phyloP scores from a whole-genome alignment of 2,113 vertebrate species.

The Polyodon spathula region DNA sequence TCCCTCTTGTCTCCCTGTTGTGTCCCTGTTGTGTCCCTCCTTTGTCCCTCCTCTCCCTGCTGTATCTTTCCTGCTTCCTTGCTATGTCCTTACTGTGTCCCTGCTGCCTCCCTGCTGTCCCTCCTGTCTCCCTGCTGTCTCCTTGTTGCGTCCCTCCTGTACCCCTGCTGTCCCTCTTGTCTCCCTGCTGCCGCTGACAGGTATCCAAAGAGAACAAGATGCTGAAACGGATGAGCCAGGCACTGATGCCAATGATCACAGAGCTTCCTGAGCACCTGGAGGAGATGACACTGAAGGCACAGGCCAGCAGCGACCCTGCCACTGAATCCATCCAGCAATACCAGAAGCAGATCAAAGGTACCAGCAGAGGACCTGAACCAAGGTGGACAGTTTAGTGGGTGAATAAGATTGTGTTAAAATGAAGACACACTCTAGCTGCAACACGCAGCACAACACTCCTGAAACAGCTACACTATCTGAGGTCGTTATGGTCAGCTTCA shows the following conservation, averaged over 20 bases:
- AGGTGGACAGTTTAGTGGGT: no score
- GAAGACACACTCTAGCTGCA: no score
- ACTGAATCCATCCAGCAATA: background rate
- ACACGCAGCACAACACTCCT: no score
- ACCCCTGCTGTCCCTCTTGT: background rate
- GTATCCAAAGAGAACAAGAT: slow-evolving; percentile 52
- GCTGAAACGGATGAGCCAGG: slow-evolving; percentile 53
- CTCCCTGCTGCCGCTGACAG: slow-evolving; percentile 30
- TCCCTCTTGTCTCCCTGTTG: slow-evolving; percentile 3
- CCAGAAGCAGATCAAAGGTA: slow-evolving; percentile 21
- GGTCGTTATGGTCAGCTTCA: no score
- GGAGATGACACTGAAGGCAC: slow-evolving; percentile 16
- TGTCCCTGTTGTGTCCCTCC: no score
- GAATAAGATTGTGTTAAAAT: no score
- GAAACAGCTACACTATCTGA: no score
- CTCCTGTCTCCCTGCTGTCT: no score
- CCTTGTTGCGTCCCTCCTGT: background rate
- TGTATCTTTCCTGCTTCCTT: no score
- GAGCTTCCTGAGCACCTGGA: slow-evolving; percentile 34
- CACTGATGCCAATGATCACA: slow-evolving; percentile 38
- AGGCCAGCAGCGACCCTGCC: background rate
- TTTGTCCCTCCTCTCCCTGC: no score
- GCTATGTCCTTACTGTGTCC: no score
- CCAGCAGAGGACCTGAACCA: background rate
- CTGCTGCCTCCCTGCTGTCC: no score